A percentile compares a stretch with the other conserved stretches of the same genome.
phyloP scores from a whole-genome alignment of 2,113 vertebrate genomes.

The Anas platyrhynchos region DNA sequence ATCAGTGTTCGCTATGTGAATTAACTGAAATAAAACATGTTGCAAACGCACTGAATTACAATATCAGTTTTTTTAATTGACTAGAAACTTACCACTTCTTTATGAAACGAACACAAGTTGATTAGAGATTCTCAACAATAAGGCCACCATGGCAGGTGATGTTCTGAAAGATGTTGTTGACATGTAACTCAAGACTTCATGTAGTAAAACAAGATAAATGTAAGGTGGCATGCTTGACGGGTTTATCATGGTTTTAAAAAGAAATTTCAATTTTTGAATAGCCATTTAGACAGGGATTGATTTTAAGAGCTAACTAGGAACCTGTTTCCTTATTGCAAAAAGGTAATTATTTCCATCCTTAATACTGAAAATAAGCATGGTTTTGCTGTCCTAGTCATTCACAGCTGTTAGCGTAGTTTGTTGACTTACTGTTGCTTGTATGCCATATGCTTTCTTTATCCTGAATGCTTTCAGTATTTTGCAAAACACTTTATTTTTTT shows the following conservation, averaged over 20 bases:
- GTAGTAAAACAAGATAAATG: background rate
- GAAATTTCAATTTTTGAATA: background rate
- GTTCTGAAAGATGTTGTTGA: background rate
- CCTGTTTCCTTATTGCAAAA: background rate
- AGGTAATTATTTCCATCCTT: background rate
- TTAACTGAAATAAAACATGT: constrained; percentile 41
- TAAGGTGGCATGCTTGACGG: background rate
- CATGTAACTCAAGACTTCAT: background rate
- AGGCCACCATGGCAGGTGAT: background rate
- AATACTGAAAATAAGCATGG: background rate
- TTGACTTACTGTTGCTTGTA: background rate
- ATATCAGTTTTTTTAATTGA: background rate
- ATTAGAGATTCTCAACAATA: background rate
- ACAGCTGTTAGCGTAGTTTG: background rate
- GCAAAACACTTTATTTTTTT: background rate
- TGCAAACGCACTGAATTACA: background rate
- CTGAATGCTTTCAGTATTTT: background rate
- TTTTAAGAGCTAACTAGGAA: background rate
- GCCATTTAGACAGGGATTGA: background rate
- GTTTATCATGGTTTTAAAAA: background rate
- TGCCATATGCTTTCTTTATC: background rate
- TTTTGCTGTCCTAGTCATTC: background rate
- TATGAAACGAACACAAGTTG: background rate
- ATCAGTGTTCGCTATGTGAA: background rate
- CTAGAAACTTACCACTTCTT: background rate